phyloP scores from a whole-genome alignment of 1,140 invertebrate genomes.

The Plutomurus gul region DNA sequence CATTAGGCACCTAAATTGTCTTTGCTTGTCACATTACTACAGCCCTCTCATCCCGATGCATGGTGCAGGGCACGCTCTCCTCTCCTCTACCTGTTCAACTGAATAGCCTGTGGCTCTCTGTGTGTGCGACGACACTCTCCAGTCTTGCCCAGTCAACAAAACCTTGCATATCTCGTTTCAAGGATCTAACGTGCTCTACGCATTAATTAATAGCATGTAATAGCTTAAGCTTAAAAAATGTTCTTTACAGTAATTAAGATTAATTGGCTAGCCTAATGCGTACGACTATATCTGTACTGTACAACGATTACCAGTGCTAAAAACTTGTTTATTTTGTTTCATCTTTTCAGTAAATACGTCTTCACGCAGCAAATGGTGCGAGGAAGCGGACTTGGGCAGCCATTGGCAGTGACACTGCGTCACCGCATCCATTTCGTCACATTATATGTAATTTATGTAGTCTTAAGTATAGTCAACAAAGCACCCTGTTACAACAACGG shows the following conservation, averaged over 20 bases:
- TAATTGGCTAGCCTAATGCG: background rate
- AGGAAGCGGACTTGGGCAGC: background rate
- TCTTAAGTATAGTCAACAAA: slow-evolving; percentile 36
- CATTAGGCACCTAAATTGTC: slow-evolving; percentile 20
- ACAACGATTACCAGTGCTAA: background rate
- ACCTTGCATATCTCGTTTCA: background rate
- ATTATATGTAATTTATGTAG: slow-evolving; percentile 26
- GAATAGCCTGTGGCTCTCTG: background rate
- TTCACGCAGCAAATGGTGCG: background rate
- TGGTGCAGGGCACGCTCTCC: background rate
- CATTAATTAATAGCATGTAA: background rate
- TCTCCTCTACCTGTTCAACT: background rate
- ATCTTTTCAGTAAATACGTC: background rate
- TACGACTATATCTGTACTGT: background rate
- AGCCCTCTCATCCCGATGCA: background rate
- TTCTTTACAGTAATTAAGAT: background rate
- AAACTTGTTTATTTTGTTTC: background rate
- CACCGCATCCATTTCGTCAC: slow-evolving; percentile 6
- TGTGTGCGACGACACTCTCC: background rate
- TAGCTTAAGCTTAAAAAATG: background rate
- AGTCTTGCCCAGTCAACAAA: slow-evolving; percentile 12
- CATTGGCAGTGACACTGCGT: background rate
- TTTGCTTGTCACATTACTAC: background rate
- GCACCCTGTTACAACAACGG: slow-evolving; percentile 31
- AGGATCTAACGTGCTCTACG: background rate